Evolutionary conservation across 1,140 invertebrate genomes (phyloP).

Genomic region (Piezodorus guildinii): DNA sequence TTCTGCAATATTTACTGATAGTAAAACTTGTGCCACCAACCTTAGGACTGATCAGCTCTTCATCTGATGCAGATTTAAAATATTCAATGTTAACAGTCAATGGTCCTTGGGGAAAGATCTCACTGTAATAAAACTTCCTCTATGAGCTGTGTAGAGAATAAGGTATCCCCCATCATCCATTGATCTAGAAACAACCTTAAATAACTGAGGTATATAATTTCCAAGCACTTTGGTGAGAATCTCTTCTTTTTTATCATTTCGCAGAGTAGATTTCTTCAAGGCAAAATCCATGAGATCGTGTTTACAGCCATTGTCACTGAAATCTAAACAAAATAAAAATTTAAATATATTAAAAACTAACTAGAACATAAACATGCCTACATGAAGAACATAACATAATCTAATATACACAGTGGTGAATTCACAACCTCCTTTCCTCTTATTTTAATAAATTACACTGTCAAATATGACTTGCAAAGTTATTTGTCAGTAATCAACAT

Average conservation of each 20-base stretch:
- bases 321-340: background rate
- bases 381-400: too few species aligned
- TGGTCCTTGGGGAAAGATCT: conserved; percentile 58
- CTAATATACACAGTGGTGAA: too few species aligned
- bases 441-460: too few species aligned
- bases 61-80: conserved; percentile 57
- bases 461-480: too few species aligned
- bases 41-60: conserved; percentile 57
- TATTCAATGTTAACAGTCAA: conserved; percentile 71
- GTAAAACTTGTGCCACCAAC: conserved; percentile 38
- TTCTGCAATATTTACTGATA: background rate
- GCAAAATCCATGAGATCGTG: conserved; percentile 70
- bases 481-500: too few species aligned
- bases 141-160: conserved; percentile 52
- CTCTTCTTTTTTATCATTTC: conserved; percentile 50
- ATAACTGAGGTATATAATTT: conserved; percentile 54
- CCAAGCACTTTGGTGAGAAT: conserved; percentile 53
- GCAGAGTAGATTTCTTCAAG: conserved; percentile 51
- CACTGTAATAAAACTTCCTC: conserved; percentile 52
- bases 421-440: too few species aligned
- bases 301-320: conserved; percentile 56
- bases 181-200: conserved; percentile 40
- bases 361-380: too few species aligned
- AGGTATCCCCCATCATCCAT: conserved; percentile 53
- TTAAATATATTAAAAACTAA: too few species aligned